Base-by-base conservation (phyloP, 2,113 vertebrate species). In the Prunella fulvescens region DNA sequence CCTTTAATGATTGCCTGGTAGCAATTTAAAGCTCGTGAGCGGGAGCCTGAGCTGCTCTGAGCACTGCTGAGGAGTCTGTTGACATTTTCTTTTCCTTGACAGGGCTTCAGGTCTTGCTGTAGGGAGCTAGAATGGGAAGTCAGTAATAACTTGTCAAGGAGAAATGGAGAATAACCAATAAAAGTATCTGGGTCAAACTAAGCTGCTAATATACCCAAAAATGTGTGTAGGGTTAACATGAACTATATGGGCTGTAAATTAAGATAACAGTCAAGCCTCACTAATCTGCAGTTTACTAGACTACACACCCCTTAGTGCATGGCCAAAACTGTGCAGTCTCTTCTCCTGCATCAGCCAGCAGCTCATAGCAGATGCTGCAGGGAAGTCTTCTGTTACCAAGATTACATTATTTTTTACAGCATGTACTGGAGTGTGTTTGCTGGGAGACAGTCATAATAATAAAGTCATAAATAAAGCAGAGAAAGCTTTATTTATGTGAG, bases 141-240 rank as follows among this genome's bases (percentile, higher is more conserved):
- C 83, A 64, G 86, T 95, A 92, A 92, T 94, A 94, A 83, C 90
- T 96, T 93, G 92, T 96, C 95, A 95, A 81, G 86, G 94, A 96
- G 84, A 86, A 95, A 80, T 69, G 77, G 88, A 3, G 0, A 88
- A 89, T 92, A 93, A 95, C 86, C 65, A 95, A 22, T 85, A 45
- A 56, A 88, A 83, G 56, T 85, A 94, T 93, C 54, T 40, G 40
- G 93, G 71, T 90, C 87, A 51, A 93, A 73, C 86, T 95, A 77
- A 90, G 83, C 88, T 88, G 79, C 80, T 88, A 93, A 94, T 93
- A 71, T 93, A 90, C 78, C 84, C 95, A 77, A 96, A 96, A 92
- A 89, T 83, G 78, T 91, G 56, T 47, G 73, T 74, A 54, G 84
- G 80, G 45, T 94, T 93, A 91, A 87, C 83, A 56, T 94, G 65